Percentiles rank a stretch among this genome's conserved stretches.
Conservation (phyloP, 2,888 invertebrate species). For the Metellina segmentata region DNA sequence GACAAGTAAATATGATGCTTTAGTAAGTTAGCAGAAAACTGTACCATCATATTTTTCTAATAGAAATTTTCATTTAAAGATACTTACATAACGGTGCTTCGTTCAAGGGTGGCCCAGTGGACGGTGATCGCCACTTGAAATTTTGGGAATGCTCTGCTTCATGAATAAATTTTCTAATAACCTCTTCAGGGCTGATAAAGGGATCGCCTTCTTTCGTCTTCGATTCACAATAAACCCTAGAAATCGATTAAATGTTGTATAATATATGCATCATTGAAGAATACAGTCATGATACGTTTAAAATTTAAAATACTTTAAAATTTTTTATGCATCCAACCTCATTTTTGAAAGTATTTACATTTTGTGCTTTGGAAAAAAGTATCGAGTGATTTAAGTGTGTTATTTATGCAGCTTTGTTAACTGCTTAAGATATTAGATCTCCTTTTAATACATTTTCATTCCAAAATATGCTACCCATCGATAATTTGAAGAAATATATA, state of each 20-base stretch:
- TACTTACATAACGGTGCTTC: slow-evolving; percentile 76
- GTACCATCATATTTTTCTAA: background rate
- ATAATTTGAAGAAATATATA: background rate
- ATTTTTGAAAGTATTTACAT: too few species aligned
- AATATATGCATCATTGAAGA: background rate
- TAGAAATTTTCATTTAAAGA: background rate
- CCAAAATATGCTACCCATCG: background rate
- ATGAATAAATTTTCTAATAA: slow-evolving; percentile 74
- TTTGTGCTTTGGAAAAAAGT: too few species aligned
- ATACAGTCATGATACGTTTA: background rate
- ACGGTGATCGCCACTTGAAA: slow-evolving; percentile 76
- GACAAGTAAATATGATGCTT: too few species aligned
- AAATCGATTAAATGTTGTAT: background rate
- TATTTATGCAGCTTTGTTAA: background rate
- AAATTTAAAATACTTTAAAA: background rate
- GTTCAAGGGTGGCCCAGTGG: slow-evolving; percentile 76
- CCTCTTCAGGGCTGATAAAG: slow-evolving; percentile 75
- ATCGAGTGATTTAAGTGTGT: too few species aligned
- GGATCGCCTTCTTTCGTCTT: slow-evolving; percentile 66
- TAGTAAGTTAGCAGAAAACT: too few species aligned
- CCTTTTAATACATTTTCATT: background rate
- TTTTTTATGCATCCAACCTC: too few species aligned
- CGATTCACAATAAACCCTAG: slow-evolving; percentile 77
- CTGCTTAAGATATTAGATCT: background rate
- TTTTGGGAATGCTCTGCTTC: slow-evolving; percentile 71